Conservation (phyloP, 2,888 invertebrate genomes). For the Acronicta aceris region DNA sequence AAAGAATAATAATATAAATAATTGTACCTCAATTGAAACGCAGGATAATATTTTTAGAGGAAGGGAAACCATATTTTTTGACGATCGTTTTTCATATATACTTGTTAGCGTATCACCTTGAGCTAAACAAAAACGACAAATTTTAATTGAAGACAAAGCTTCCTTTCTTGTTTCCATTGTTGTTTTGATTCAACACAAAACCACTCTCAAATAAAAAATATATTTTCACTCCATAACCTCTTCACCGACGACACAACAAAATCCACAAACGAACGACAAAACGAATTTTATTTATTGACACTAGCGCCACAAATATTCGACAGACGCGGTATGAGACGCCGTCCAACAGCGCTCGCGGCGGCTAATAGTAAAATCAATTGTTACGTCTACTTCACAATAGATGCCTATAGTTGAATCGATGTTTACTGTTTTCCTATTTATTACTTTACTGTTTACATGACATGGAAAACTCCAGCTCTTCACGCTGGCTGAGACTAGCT, state of each 20-base stretch:
- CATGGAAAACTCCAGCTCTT: too few species aligned
- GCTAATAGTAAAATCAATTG: slow-evolving; percentile 45
- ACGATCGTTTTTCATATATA: slow-evolving; percentile 90
- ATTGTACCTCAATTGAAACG: slow-evolving; percentile 92
- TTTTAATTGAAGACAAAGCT: slow-evolving; percentile 90
- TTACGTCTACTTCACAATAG: slow-evolving; percentile 55
- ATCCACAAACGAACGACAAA: slow-evolving; percentile 36
- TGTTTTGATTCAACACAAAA: slow-evolving; percentile 45
- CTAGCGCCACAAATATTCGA: slow-evolving; percentile 68
- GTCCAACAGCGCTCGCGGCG: slow-evolving; percentile 55
- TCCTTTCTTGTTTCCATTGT: slow-evolving; percentile 90
- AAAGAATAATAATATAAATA: slow-evolving; percentile 22
- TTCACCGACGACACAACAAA: slow-evolving; percentile 27
- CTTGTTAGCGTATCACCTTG: slow-evolving; percentile 90
- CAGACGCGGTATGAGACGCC: slow-evolving; percentile 56
- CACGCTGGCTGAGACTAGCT: too few species aligned
- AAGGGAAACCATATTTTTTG: slow-evolving; percentile 91
- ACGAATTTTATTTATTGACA: slow-evolving; percentile 45
- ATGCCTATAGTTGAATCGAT: slow-evolving; percentile 43
- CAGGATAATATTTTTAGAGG: slow-evolving; percentile 94
- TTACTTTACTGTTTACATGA: too few species aligned
- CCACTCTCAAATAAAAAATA: slow-evolving; percentile 47
- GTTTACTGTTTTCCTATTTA: too few species aligned
- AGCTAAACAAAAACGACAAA: slow-evolving; percentile 93
- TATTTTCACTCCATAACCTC: slow-evolving; percentile 75